Evolutionary conservation across 2,113 vertebrate genomes (phyloP), one percentile per base, ranked within the genome.

Genomic region (Sciurus niger): DNA sequence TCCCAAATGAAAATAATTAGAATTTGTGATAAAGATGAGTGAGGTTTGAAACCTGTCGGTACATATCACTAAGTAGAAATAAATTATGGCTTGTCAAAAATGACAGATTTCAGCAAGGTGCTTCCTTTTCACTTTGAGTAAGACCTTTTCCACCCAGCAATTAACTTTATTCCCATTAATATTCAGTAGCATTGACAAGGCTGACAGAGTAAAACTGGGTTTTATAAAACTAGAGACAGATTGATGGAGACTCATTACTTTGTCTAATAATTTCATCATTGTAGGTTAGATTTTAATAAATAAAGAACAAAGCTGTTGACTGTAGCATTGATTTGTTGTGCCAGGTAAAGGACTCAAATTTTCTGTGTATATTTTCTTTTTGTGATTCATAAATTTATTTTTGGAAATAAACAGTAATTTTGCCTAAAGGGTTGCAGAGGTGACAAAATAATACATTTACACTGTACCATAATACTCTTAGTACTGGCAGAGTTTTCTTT

Each of bases 51-150:
- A 99, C 78, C 98, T 99, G 98, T 98, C 98, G 65, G 98, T 99
- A 98, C 98, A 96, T 98, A 98, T 98, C 97, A 97, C 95, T 97
- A 98, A 98, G 98, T 92, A 97, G 98, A 99, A 98, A 99, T 99
- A 99, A 99, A 99, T 99, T 99, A 98, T 96, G 98, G 97, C 99
- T 99, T 99, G 99, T 99, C 99, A 99, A 98, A 99, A 99, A 98
- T 98, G 98, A 99, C 98, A 99, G 98, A 99, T 98, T 99, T 99
- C 98, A 99, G 98, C 99, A 99, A 99, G 98, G 98, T 99, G 98
- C 98, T 98, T 99, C 98, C 98, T 98, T 98, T 99, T 99, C 97
- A 97, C 97, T 98, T 97, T 73, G 87, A 98, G 96, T 98, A 98
- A 98, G 98, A 98, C 98, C 98, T 98, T 98, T 98, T 97, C 98